Percentiles rank a stretch among this genome's conserved stretches.
Conservation (phyloP, 2,797 vertebrate species). For the Typhlichthys subterraneus region DNA sequence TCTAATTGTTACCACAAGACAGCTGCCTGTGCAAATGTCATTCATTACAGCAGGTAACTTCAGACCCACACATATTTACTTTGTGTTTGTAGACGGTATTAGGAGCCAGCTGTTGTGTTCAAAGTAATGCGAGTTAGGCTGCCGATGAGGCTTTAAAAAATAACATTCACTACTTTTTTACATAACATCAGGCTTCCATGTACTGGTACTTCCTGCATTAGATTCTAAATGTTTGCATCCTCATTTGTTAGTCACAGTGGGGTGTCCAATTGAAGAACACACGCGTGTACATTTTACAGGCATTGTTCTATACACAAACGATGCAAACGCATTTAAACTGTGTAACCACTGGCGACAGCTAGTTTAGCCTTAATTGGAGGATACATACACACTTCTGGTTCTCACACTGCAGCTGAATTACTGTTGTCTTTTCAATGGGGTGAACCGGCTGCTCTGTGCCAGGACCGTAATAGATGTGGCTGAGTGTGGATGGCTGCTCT, state of each 20-base stretch:
- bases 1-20: not conserved
- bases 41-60: too few relatives aligned
- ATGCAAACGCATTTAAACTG: not conserved
- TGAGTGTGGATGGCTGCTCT: conserved; percentile 6
- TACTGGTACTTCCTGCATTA: conserved; percentile 2
- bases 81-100: not conserved
- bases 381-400: conserved; percentile 3
- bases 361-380: not conserved
- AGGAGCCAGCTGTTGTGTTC: conserved; percentile 25
- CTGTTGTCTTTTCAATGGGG: conserved; percentile 18
- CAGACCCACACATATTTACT: too few relatives aligned
- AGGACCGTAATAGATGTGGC: conserved; percentile 24
- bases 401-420: conserved; percentile 31
- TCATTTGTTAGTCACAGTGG: conserved; percentile 34
- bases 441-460: conserved; percentile 13
- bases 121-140: conserved; percentile 21
- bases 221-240: too few relatives aligned
- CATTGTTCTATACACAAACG: not conserved
- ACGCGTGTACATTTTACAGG: too few relatives aligned
- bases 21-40: too few relatives aligned
- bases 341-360: not conserved
- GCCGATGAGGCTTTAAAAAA: not conserved
- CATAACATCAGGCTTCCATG: conserved; percentile 47
- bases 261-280: too few relatives aligned
- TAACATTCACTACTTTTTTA: conserved; percentile 11